Evolutionary conservation across 2,113 vertebrate species (phyloP), one percentile per base, ranked within the genome.

Genomic region (Fregata magnificens): DNA sequence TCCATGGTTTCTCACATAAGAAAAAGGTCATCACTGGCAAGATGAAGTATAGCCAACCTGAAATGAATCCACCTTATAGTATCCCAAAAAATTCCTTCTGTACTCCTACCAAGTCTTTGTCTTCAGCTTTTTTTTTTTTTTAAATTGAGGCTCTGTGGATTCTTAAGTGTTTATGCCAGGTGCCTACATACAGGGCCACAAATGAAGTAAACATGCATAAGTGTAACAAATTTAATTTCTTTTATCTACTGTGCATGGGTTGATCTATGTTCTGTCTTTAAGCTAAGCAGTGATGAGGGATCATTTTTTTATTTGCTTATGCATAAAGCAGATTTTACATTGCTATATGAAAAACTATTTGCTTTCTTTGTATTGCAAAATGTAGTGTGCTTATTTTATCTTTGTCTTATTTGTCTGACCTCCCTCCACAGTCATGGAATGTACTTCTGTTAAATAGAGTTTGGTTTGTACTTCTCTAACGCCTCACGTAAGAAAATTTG

Each of bases 1-100:
- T 94, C 78, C 62, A 61, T 93, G 91, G 84, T 96, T 96, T 93
- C 73, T 91, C 61, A 56, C 66, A 34, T 89, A 79, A 91, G 77
- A 40, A 78, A 87, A 79, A 84, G 47, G 55, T 94, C 67, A 16
- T 91, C 59, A 32, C 28, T 91, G 50, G 42, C 8, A 5, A 34
- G 55, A 50, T 84, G 56, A 81, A 88, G 29, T 74, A 22, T 44
- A 90, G 71, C 53, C 49, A 82, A 56, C 95, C 49, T 58, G 59
- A 95, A 93, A 91, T 36, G 16, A 96, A 87, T 93, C 56, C 34
- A 52, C 44, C 49, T 81, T 65, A n/a, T 10, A 67, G 7, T 40
- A 86, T 81, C 53, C 13, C 3, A 63, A 71, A 93, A 93, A 47
- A 42, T 42, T 88, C 62, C 59, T 62, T 71, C 80, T 84, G 25